phyloP scores from a whole-genome alignment of 2,888 invertebrate genomes.

The Leistus spinibarbis region DNA sequence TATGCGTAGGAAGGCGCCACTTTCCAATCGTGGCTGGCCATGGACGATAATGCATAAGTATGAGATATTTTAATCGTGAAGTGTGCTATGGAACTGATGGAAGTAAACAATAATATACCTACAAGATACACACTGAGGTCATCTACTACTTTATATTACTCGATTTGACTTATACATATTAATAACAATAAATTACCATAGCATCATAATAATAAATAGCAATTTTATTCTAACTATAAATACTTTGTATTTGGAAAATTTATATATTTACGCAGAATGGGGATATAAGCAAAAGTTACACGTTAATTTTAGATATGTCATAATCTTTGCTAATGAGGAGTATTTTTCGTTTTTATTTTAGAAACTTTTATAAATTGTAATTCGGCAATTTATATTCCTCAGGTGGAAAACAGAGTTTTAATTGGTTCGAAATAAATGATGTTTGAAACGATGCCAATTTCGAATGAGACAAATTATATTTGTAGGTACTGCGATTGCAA shows the following conservation, averaged over 20 bases:
- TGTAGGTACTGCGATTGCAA: not conserved
- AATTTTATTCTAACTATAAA: no score
- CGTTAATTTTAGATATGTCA: conserved; percentile 18
- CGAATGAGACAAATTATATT: conserved; percentile 8
- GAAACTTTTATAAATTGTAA: conserved; percentile 4
- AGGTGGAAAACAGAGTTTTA: conserved; percentile 17
- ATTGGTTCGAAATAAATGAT: conserved; percentile 21
- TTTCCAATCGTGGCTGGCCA: not conserved
- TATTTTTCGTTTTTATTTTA: not conserved
- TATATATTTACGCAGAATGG: no score
- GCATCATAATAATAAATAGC: no score
- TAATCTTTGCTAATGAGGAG: conserved; percentile 15
- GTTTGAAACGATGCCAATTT: conserved; percentile 15
- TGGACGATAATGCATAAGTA: not conserved
- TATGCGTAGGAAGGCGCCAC: not conserved
- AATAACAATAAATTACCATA: not conserved
- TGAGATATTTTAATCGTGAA: not conserved
- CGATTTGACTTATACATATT: not conserved
- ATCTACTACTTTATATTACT: not conserved
- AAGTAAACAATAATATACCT: not conserved
- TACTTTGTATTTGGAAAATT: no score
- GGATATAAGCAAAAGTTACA: conserved; percentile 1
- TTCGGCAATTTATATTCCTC: conserved; percentile 30
- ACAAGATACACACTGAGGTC: not conserved
- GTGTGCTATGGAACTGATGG: not conserved